Evolutionary conservation across 2,113 vertebrate species (phyloP).

Genomic region (Mirounga angustirostris): DNA sequence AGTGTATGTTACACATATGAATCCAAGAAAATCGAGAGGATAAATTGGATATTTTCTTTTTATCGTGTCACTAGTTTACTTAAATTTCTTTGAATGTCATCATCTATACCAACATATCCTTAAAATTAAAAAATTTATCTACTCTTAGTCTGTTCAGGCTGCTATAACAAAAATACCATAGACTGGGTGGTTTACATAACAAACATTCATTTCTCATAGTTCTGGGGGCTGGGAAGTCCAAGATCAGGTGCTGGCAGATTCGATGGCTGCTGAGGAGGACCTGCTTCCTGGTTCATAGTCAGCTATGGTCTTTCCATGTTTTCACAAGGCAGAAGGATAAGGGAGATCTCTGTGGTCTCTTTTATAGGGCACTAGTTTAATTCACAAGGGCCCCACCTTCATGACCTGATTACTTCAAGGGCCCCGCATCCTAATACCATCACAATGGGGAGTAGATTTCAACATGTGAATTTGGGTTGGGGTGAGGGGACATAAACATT

Average conservation of each 20-base stretch:
- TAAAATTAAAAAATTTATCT: slow-evolving; percentile 38
- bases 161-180: neutral
- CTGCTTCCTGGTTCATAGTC: neutral
- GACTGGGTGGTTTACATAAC: neutral
- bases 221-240: neutral
- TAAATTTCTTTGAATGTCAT: neutral
- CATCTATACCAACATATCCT: neutral
- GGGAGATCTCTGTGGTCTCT: neutral
- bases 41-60: neutral
- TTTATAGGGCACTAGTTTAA: neutral
- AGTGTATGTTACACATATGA: neutral
- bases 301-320: neutral
- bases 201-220: neutral
- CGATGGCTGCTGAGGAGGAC: neutral
- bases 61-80: neutral
- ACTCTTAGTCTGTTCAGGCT: neutral
- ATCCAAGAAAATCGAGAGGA: neutral
- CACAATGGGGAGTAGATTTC: neutral
- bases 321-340: neutral
- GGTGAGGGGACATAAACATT: neutral
- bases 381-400: neutral
- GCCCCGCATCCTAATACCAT: neutral
- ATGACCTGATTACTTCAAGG: neutral
- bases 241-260: neutral
- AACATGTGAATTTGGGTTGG: neutral